Conservation (phyloP, 2,888 invertebrate species). For the Agrochola circellaris region DNA sequence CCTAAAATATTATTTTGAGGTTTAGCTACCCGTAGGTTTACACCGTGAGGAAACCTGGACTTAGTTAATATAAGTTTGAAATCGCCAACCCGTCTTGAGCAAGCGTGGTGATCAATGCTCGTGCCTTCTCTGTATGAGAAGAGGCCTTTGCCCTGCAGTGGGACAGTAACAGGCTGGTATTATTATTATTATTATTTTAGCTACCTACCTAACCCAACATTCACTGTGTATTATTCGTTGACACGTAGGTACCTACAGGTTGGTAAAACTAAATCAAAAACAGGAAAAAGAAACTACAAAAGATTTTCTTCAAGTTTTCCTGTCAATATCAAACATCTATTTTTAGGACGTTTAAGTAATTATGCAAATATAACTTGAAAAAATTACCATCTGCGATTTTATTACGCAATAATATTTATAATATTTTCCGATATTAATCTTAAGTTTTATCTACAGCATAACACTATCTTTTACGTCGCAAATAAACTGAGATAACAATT, state of each 20-base stretch:
- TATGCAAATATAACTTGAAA: conserved; percentile 5
- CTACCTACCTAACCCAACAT: not conserved
- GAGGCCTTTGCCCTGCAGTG: too few species aligned
- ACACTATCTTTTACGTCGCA: conserved; percentile 25
- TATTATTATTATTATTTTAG: too few species aligned
- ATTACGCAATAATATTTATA: conserved; percentile 43
- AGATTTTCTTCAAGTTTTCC: not conserved
- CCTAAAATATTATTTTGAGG: not conserved
- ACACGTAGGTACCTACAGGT: not conserved
- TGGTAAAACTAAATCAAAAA: conserved; percentile 10
- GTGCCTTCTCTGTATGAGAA: too few species aligned
- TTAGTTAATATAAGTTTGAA: too few species aligned
- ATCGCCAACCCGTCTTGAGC: too few species aligned
- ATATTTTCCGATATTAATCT: conserved; percentile 26
- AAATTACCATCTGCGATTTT: conserved; percentile 10
- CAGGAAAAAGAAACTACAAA: not conserved
- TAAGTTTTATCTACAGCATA: conserved; percentile 14
- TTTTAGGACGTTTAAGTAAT: conserved; percentile 12
- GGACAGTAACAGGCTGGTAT: too few species aligned
- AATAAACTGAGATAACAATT: conserved; percentile 26
- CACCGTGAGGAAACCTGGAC: too few species aligned
- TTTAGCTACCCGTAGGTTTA: too few species aligned
- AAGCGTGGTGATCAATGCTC: too few species aligned
- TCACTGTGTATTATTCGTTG: not conserved
- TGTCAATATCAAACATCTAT: not conserved